These are phyloP conservation scores for Cephus pygmeus DNA, from an alignment of 2,888 invertebrate genomes.

Conservation along the genomic window DNA sequence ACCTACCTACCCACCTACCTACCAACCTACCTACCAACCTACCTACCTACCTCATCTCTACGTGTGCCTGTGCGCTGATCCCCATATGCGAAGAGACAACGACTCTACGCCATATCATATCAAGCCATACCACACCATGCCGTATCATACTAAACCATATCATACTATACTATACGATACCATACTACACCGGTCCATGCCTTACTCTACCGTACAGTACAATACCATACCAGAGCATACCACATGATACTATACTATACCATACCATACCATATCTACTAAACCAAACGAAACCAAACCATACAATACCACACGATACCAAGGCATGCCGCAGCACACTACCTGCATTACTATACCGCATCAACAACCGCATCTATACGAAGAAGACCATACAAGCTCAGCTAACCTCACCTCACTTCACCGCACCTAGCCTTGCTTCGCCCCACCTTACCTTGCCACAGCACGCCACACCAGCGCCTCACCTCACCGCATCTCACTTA, in stretches of 20 bases:
- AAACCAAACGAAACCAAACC: neutral
- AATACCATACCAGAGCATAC: neutral
- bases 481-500: constrained; percentile 48
- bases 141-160: neutral
- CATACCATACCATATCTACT: neutral
- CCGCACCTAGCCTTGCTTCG: constrained; percentile 18
- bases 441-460: constrained; percentile 16
- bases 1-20: constrained; percentile 26
- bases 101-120: constrained; percentile 11
- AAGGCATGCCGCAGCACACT: neutral
- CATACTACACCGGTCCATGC: constrained; percentile 43
- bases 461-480: constrained; percentile 25
- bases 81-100: constrained; percentile 43
- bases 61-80: constrained; percentile 23
- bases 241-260: neutral
- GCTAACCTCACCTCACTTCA: constrained; percentile 35
- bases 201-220: constrained; percentile 44
- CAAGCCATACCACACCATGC: constrained; percentile 28
- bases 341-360: no score
- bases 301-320: neutral
- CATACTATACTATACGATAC: neutral
- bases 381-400: constrained; percentile 19
- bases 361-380: neutral
- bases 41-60: constrained; percentile 20
- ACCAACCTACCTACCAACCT: constrained; percentile 17